Base-by-base conservation (phyloP, 2,113 vertebrate species). In the Uria aalge region DNA sequence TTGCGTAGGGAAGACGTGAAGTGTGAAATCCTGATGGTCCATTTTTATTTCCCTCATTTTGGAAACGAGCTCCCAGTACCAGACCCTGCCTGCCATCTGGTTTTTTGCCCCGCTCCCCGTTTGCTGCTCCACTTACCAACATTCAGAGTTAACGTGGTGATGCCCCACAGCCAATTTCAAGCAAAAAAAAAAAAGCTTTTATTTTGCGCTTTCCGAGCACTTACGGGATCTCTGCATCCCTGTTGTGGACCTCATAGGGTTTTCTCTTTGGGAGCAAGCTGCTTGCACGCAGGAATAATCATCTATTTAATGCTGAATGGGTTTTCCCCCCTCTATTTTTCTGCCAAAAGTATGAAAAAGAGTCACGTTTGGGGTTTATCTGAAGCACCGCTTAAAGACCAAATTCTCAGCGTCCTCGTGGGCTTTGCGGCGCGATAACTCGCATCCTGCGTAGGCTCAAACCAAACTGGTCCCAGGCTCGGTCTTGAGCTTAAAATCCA, bases 391-490 rank as follows among this genome's bases (percentile, higher is more conserved):
- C 20, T 57, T 38, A 36, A 45, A n/a, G 36, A 38, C 11, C 7
- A 27, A 53, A 16, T 47, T 41, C 17, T 75, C 41, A 50, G 18
- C 8, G 9, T 23, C 53, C n/a, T 48, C 21, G 14, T 3, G 52
- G 26, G 12, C 8, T 34, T 41, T 62, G 48, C 52, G n/a, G 34
- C 6, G 0, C n/a, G 48, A 15, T 18, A 53, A 40, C 55, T 11
- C 3, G 0, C 26, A 38, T 38, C 40, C 57, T 40, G 30, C 2
- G 0, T 4, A 29, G 36, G 40, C 26, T 36, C 34, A 59, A 52
- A 64, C 11, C 38, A 47, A 32, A 67, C 11, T 15, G 55, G 26
- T 29, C 41, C 27, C 24, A 36, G 36, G 34, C 19, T 85, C 64
- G 19, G n/a, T 27, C 43, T 56, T 50, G 32, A 63, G 64, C 23